A percentile compares a stretch with the other conserved stretches of the same genome.
Conservation (phyloP, 1,140 invertebrate species). For the Hyles vespertilio region DNA sequence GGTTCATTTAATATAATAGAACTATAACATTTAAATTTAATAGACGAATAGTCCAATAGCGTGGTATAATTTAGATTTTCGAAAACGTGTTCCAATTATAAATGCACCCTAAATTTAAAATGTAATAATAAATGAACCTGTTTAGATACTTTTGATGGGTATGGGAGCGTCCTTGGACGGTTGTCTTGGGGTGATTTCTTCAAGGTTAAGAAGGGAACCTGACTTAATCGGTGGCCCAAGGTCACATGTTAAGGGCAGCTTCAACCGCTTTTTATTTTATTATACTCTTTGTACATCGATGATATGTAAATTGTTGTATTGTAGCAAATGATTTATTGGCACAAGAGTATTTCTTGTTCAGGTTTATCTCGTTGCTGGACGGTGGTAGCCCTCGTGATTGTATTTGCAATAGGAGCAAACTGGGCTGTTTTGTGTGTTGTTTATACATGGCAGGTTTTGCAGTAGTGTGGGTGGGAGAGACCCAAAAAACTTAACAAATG, state of each 20-base stretch:
- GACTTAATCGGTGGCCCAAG: background rate
- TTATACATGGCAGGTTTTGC: too few relatives aligned
- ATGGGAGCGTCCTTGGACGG: slow-evolving; percentile 8
- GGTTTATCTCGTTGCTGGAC: too few relatives aligned
- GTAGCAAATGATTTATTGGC: too few relatives aligned
- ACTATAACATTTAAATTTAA: slow-evolving; percentile 11
- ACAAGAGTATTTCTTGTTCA: too few relatives aligned
- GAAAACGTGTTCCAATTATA: background rate
- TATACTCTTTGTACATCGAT: too few relatives aligned
- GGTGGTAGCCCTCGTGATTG: too few relatives aligned
- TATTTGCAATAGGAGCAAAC: too few relatives aligned
- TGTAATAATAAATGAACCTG: background rate
- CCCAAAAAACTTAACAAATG: too few relatives aligned
- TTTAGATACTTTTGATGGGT: background rate
- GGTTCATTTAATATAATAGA: slow-evolving; percentile 6
- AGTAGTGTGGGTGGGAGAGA: too few relatives aligned
- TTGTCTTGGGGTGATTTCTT: background rate
- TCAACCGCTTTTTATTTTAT: too few relatives aligned
- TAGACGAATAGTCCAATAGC: slow-evolving; percentile 1
- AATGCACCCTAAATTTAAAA: background rate
- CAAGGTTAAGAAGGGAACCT: background rate
- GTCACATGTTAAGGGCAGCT: background rate
- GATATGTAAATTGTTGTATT: too few relatives aligned
- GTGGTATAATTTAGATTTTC: background rate
- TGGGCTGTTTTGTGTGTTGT: too few relatives aligned